Conservation (phyloP, 2,888 invertebrate species). For the Crepidodera aurea region DNA sequence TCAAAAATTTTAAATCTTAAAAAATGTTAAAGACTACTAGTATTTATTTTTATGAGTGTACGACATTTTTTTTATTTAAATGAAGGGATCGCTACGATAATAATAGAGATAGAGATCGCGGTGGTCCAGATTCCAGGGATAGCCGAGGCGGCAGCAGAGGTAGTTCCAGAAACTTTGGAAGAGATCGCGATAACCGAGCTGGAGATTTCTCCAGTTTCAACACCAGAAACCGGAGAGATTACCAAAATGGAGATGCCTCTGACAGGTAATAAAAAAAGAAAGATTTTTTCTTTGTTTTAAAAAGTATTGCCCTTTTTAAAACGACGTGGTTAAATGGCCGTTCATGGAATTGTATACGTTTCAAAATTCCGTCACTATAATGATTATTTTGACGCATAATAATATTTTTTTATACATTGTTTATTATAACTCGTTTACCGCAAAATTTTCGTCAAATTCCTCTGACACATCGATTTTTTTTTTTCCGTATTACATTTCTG, state of each 20-base stretch:
- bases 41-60: neutral
- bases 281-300: neutral
- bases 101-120: constrained; percentile 55
- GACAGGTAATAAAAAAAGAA: constrained; percentile 43
- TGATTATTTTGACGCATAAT: too few relatives aligned
- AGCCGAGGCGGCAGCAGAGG: constrained; percentile 49
- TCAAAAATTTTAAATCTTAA: too few relatives aligned
- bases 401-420: too few relatives aligned
- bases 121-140: constrained; percentile 55
- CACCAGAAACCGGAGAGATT: constrained; percentile 56
- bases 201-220: constrained; percentile 61
- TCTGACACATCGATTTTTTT: too few relatives aligned
- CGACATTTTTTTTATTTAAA: neutral
- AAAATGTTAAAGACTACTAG: too few relatives aligned
- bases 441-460: too few relatives aligned
- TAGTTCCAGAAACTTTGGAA: constrained; percentile 47
- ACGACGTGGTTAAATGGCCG: too few relatives aligned
- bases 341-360: too few relatives aligned
- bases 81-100: constrained; percentile 52
- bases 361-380: too few relatives aligned
- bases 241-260: constrained; percentile 62
- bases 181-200: constrained; percentile 59
- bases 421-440: too few relatives aligned
- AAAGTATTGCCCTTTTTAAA: neutral
- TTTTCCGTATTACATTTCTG: too few relatives aligned